phyloP scores from a whole-genome alignment of 2,888 invertebrate genomes.

The Minunthozetes semirufus region DNA sequence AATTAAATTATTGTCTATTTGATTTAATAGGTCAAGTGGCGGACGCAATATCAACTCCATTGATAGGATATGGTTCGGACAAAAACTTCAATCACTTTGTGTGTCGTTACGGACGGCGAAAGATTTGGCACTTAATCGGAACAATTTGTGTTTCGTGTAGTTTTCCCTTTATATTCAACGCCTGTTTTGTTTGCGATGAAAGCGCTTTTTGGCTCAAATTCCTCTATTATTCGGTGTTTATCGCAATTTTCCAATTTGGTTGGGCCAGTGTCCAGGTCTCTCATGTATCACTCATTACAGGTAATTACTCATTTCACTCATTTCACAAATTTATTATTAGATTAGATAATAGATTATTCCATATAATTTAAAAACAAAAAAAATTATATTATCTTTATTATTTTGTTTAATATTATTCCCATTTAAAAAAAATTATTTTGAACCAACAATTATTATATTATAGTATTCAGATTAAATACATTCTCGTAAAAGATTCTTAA shows the following conservation, averaged over 20 bases:
- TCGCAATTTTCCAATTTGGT: conserved; percentile 80
- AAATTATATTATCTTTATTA: no score
- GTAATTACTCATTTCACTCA: neutral
- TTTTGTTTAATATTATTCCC: no score
- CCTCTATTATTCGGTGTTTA: conserved; percentile 67
- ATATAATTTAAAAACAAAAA: no score
- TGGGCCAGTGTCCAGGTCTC: conserved; percentile 89
- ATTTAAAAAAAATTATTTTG: no score
- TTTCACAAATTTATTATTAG: neutral
- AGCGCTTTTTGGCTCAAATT: conserved; percentile 63
- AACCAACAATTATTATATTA: no score
- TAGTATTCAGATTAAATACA: no score
- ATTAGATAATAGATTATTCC: no score
- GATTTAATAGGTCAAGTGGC: conserved; percentile 57
- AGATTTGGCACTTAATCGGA: conserved; percentile 57
- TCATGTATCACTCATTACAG: conserved; percentile 70
- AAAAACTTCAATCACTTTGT: conserved; percentile 54
- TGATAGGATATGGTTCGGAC: conserved; percentile 58
- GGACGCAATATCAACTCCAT: conserved; percentile 77
- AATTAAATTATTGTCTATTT: neutral
- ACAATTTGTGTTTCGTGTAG: conserved; percentile 65
- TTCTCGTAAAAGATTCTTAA: no score
- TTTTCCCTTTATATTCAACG: conserved; percentile 80
- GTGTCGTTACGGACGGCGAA: conserved; percentile 50
- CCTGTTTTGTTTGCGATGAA: conserved; percentile 61